Evolutionary conservation across 2,113 vertebrate species (phyloP), one percentile per base, ranked within the genome.

Genomic region (Caloenas nicobarica): DNA sequence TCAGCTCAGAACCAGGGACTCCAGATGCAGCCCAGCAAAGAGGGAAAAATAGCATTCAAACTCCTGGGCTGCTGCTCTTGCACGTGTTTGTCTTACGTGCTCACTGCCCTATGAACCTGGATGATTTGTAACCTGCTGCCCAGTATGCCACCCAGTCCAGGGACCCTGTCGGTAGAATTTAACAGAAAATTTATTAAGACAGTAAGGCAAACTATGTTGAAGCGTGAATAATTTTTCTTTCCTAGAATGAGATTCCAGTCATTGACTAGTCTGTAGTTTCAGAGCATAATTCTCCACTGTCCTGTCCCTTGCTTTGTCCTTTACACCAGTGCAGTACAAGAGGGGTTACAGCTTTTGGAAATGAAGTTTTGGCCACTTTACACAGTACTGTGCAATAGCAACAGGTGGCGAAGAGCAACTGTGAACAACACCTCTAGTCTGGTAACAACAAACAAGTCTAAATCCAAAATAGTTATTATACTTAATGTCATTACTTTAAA

Each of bases 1-100:
- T 22, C 53, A 58, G 65, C 36, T 81, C 60, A 33, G 60, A 78
- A 64, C 21, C 2, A 1, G 13, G 26, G 64, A 34, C 40, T 46
- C 25, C 29, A 62, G 64, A 31, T 40, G 36, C 53, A 46, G 79
- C 16, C 23, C 40, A 29, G 46, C 24, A 57, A 66, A 65, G 22
- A 51, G 33, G 36, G 16, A 54, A 79, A 34, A 16, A 0, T 2
- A 70, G 15, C 0, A 0, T 51, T 58, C 4, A 23, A 42, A 51
- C 12, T 68, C 10, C 11, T 4, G 13, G 19, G 44, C 26, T 86
- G 48, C 36, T 81, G 33, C 48, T 81, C 34, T 77, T 48, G 64
- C 1, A 1, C 74, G 60, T 50, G 51, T 25, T 17, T 44, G 28
- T 50, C 18, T 62, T 36, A 56, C 0, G 1, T 54, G 36, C 22